Percentiles rank a stretch among this genome's conserved stretches.
Evolutionary conservation across 1,140 invertebrate genomes (phyloP).

Genomic region (Trichoplusia ni): DNA sequence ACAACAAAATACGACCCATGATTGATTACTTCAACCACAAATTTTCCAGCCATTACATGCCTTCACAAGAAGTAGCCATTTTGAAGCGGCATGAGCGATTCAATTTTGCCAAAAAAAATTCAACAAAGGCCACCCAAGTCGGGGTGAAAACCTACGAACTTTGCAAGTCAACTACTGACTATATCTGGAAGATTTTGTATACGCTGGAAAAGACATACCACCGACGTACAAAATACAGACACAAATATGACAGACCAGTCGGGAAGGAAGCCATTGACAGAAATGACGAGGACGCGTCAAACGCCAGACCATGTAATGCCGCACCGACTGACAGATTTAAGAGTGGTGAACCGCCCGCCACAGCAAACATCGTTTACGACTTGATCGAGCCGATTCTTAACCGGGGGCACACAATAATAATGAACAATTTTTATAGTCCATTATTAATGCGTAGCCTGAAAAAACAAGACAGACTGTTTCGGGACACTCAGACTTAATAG

Average conservation of each 20-base stretch:
- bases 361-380: background rate
- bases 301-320: no score
- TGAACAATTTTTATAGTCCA: background rate
- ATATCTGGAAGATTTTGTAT: no score
- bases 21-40: constrained; percentile 40
- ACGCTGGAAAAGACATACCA: no score
- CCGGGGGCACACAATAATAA: background rate
- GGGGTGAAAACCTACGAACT: constrained; percentile 40
- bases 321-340: no score
- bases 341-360: no score
- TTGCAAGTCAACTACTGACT: no score
- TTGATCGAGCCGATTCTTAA: background rate
- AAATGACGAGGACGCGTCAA: no score
- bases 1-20: constrained; percentile 33
- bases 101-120: constrained; percentile 37
- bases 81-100: constrained; percentile 27
- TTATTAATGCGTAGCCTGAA: background rate
- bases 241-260: no score
- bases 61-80: constrained; percentile 29
- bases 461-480: background rate
- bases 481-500: constrained; percentile 23
- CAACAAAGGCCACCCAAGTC: constrained; percentile 36
- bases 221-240: no score
- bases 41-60: constrained; percentile 34
- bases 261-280: no score